Conservation (phyloP, 2,113 vertebrate genomes). For the Hyperoodon ampullatus region DNA sequence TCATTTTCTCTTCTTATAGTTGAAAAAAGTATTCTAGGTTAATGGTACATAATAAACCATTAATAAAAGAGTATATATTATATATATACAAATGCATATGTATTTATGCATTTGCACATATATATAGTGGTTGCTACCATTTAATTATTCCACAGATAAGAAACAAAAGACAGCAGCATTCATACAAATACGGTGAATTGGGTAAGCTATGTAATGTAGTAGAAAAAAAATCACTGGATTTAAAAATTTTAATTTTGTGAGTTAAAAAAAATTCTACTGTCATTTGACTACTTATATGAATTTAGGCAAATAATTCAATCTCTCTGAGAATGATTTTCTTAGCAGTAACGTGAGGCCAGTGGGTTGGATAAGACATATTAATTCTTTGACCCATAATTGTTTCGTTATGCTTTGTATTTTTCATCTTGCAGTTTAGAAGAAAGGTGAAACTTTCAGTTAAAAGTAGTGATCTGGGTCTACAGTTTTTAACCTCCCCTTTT, state of each 20-base stretch:
- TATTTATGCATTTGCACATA: background rate
- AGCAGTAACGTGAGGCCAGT: conserved; percentile 35
- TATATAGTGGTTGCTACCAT: background rate
- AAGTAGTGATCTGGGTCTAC: background rate
- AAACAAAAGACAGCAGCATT: background rate
- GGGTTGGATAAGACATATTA: conserved; percentile 35
- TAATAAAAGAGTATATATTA: background rate
- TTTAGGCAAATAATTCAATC: conserved; percentile 17
- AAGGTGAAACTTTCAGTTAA: conserved; percentile 43
- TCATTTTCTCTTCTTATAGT: background rate
- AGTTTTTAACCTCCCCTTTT: background rate
- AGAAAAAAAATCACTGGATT: background rate
- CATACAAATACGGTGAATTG: background rate
- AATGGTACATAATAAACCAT: background rate
- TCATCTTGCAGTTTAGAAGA: conserved; percentile 45
- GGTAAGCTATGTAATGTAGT: background rate
- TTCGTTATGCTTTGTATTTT: conserved; percentile 37
- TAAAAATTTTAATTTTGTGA: conserved; percentile 26
- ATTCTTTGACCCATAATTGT: conserved; percentile 30
- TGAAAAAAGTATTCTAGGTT: conserved; percentile 11
- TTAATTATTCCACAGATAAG: background rate
- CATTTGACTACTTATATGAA: background rate
- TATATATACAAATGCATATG: background rate
- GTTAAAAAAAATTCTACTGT: background rate
- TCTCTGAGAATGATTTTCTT: conserved; percentile 42